Evolutionary conservation across 2,888 invertebrate genomes (phyloP).

Genomic region (Noctua pronuba): DNA sequence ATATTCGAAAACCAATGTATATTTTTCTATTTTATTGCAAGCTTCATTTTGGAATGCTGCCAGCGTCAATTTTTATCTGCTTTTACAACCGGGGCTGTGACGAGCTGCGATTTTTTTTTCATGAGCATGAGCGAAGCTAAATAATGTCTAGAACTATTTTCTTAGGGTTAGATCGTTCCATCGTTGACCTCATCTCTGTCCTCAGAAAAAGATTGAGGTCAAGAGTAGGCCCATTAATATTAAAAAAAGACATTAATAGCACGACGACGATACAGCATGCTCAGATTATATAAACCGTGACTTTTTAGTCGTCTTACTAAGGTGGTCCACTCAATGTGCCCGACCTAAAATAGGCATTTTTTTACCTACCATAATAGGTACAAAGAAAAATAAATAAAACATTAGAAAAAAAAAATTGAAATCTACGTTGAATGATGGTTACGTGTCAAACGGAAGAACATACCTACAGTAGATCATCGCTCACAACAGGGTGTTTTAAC

Average conservation of each 20-base stretch:
- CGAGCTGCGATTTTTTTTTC: neutral
- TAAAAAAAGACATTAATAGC: neutral
- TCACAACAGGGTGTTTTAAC: too few relatives aligned
- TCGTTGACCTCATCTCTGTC: neutral
- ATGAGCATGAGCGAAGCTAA: neutral
- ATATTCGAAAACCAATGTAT: neutral
- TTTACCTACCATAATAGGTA: too few relatives aligned
- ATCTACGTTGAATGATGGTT: too few relatives aligned
- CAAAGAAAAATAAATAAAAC: too few relatives aligned
- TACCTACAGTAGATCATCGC: too few relatives aligned
- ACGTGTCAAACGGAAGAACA: too few relatives aligned
- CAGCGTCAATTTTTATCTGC: neutral
- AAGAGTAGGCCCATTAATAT: neutral
- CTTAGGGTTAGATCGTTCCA: neutral
- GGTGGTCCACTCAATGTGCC: too few relatives aligned
- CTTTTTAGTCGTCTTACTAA: too few relatives aligned
- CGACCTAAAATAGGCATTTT: too few relatives aligned
- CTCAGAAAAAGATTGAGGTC: neutral
- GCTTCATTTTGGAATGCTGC: conserved; percentile 9
- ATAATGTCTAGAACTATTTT: neutral
- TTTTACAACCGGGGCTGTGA: neutral
- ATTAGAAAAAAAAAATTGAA: too few relatives aligned
- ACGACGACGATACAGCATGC: neutral
- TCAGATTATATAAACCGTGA: too few relatives aligned
- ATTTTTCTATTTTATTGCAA: conserved; percentile 1